A percentile compares a stretch with the other conserved stretches of the same genome.
These are phyloP conservation scores for Bagarius yarrelli DNA, from an alignment of 2,113 vertebrate genomes.

Conservation along the genomic window DNA sequence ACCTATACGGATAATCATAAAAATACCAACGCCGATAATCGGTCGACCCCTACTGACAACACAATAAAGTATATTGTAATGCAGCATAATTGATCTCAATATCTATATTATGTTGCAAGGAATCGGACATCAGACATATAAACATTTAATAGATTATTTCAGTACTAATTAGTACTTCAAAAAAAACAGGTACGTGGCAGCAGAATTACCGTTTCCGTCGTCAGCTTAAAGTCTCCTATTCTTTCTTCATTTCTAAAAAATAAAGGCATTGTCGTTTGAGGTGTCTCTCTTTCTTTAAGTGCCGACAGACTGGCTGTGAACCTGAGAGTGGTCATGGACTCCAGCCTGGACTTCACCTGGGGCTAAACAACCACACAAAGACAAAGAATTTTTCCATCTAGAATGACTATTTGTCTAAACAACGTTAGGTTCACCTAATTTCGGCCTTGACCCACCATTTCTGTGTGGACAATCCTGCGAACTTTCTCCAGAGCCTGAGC, in stretches of 20 bases:
- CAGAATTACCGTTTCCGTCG: constrained; percentile 72
- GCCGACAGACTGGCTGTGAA: constrained; percentile 70
- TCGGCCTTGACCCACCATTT: constrained; percentile 68
- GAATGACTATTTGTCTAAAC: neutral
- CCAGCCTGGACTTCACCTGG: constrained; percentile 64
- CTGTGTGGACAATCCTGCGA: constrained; percentile 58
- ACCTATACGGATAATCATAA: no score
- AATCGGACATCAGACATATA: neutral
- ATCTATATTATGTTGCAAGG: neutral
- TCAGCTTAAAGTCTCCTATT: constrained; percentile 59
- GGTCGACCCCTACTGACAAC: neutral
- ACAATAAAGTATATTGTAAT: neutral
- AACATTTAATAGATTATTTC: neutral
- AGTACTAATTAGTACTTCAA: no score
- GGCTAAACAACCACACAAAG: constrained; percentile 63
- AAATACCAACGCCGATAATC: no score
- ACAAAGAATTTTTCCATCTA: neutral
- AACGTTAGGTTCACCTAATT: neutral
- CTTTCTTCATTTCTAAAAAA: constrained; percentile 75
- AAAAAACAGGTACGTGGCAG: no score
- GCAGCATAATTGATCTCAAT: neutral
- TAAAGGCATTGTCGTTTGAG: constrained; percentile 69
- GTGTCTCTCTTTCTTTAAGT: constrained; percentile 55
- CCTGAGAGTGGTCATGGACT: constrained; percentile 76
- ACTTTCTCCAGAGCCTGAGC: constrained; percentile 76